These are phyloP conservation scores for Bombus polaris DNA, from an alignment of 1,140 invertebrate species.

Conservation along the genomic window DNA sequence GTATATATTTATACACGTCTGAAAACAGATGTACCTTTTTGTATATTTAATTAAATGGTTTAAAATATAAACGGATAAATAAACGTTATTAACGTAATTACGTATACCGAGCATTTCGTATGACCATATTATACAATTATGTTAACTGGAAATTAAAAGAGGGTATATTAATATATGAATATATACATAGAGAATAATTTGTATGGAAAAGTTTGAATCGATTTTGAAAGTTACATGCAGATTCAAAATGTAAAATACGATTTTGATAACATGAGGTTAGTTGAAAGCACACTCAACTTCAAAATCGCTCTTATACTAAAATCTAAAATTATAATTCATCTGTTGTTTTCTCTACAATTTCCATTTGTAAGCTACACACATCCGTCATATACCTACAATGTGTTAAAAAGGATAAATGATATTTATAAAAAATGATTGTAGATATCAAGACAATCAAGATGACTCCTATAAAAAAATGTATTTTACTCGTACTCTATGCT, in stretches of 20 bases:
- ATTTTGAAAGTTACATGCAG: too few species aligned
- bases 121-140: not conserved
- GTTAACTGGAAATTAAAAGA: not conserved
- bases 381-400: too few species aligned
- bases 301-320: too few species aligned
- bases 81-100: not conserved
- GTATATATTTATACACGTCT: not conserved
- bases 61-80: not conserved
- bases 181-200: not conserved
- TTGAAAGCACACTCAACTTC: too few species aligned
- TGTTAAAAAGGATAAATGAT: too few species aligned
- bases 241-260: not conserved
- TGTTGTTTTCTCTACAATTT: too few species aligned
- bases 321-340: too few species aligned
- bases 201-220: not conserved
- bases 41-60: slow-evolving; percentile 1
- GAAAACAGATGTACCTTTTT: not conserved
- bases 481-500: too few species aligned
- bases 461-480: too few species aligned
- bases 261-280: not conserved
- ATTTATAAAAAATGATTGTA: too few species aligned
- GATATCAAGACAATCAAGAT: too few species aligned
- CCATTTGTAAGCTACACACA: too few species aligned
- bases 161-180: not conserved
- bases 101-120: not conserved